These are phyloP conservation scores for Mesorhabditis spiculigera DNA, from an alignment of 2,888 invertebrate genomes.

Conservation along the genomic window DNA sequence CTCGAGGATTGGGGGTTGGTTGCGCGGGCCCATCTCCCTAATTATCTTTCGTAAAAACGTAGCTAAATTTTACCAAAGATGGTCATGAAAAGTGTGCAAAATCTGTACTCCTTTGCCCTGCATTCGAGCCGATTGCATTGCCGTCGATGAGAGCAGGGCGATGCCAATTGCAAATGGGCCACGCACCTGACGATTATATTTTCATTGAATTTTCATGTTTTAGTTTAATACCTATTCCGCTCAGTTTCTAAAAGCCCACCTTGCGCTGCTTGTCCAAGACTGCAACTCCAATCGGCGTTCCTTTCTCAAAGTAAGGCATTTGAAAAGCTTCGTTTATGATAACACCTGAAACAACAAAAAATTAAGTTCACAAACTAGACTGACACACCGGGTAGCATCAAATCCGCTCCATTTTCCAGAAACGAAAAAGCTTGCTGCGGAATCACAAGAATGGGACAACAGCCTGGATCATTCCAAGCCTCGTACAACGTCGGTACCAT, in stretches of 20 bases:
- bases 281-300: constrained; percentile 37
- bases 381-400: constrained; percentile 50
- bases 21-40: constrained; percentile 41
- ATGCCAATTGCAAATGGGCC: constrained; percentile 51
- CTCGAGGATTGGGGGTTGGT: constrained; percentile 18
- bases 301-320: constrained; percentile 32
- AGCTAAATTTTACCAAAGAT: constrained; percentile 38
- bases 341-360: constrained; percentile 21
- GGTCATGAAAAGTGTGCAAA: constrained; percentile 44
- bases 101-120: constrained; percentile 47
- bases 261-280: constrained; percentile 10
- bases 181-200: constrained; percentile 14
- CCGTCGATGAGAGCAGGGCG: constrained; percentile 42
- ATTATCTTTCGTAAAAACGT: background rate
- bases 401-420: constrained; percentile 51
- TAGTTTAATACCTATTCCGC: constrained; percentile 4
- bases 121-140: constrained; percentile 39
- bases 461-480: constrained; percentile 33
- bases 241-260: background rate
- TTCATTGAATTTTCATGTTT: constrained; percentile 9
- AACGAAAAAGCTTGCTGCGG: constrained; percentile 18
- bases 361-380: background rate
- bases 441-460: constrained; percentile 41
- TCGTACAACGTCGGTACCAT: constrained; percentile 30
- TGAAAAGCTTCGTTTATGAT: constrained; percentile 17